Percentiles rank a stretch among this genome's conserved stretches.
phyloP scores from a whole-genome alignment of 2,113 vertebrate species.

The Rhombomys opimus region DNA sequence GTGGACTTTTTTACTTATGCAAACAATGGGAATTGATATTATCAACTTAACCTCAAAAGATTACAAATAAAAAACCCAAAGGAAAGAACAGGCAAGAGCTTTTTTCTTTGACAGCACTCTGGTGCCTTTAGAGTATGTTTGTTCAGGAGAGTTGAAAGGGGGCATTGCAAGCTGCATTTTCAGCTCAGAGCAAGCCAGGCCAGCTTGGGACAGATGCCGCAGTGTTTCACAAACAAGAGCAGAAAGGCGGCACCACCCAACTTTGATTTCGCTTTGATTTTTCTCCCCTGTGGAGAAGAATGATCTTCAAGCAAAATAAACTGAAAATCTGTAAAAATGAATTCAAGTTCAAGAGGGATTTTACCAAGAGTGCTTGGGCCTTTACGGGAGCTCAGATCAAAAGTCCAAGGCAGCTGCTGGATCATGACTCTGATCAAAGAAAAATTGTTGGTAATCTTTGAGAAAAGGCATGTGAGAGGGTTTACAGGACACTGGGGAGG shows the following conservation, averaged over 20 bases:
- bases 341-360: slow-evolving; percentile 50
- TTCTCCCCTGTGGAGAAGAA: background rate
- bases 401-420: slow-evolving; percentile 10
- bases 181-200: background rate
- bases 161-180: slow-evolving; percentile 26
- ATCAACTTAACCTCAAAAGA: slow-evolving; percentile 45
- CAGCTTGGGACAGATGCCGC: background rate
- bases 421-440: slow-evolving; percentile 50
- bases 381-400: slow-evolving; percentile 42
- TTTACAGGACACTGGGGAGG: slow-evolving; percentile 27
- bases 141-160: slow-evolving; percentile 28
- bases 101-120: slow-evolving; percentile 29
- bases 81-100: slow-evolving; percentile 26
- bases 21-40: background rate
- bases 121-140: background rate
- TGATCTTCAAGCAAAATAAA: slow-evolving; percentile 47
- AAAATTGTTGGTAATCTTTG: background rate
- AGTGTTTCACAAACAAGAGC: slow-evolving; percentile 36
- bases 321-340: slow-evolving; percentile 42
- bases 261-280: slow-evolving; percentile 30
- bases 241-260: background rate
- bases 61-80: slow-evolving; percentile 11
- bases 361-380: background rate
- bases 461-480: background rate
- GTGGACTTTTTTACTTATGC: background rate